Conservation (phyloP, 2,888 invertebrate species). For the Steromphala cineraria region DNA sequence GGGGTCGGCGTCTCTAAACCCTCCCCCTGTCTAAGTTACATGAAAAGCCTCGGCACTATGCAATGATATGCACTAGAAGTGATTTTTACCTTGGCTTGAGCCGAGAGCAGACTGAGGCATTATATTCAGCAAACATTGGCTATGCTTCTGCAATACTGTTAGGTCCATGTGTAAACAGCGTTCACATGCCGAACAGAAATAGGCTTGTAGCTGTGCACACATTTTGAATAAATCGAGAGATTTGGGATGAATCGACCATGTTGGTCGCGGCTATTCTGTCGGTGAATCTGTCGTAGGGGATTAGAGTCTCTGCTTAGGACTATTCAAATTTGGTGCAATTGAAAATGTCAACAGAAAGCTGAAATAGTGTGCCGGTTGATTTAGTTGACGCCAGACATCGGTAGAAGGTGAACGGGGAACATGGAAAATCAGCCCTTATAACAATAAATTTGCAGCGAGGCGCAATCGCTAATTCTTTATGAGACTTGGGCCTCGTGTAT, state of each 20-base stretch:
- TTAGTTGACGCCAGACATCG: constrained; percentile 21
- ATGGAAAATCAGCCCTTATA: constrained; percentile 24
- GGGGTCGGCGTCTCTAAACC: not conserved
- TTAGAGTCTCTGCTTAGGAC: constrained; percentile 8
- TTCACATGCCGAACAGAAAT: not conserved
- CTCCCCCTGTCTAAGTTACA: not conserved
- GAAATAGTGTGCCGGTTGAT: constrained; percentile 19
- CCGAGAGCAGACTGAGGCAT: not conserved
- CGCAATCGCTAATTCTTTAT: constrained; percentile 15
- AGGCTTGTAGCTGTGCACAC: constrained; percentile 3
- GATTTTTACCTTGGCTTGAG: not conserved
- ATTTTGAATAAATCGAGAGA: not conserved
- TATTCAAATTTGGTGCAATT: constrained; percentile 1
- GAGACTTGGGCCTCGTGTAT: not conserved
- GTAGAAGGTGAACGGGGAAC: constrained; percentile 9
- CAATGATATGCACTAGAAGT: not conserved
- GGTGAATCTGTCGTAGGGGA: constrained; percentile 17
- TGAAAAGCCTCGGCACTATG: not conserved
- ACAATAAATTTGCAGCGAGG: constrained; percentile 16
- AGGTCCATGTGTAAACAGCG: not conserved
- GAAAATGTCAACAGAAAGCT: constrained; percentile 18
- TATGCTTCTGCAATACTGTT: not conserved
- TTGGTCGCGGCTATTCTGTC: not conserved
- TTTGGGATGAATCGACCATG: not conserved
- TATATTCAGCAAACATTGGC: constrained; percentile 14